Conservation (phyloP, 2,888 invertebrate genomes). For the Mystacides longicornis region DNA sequence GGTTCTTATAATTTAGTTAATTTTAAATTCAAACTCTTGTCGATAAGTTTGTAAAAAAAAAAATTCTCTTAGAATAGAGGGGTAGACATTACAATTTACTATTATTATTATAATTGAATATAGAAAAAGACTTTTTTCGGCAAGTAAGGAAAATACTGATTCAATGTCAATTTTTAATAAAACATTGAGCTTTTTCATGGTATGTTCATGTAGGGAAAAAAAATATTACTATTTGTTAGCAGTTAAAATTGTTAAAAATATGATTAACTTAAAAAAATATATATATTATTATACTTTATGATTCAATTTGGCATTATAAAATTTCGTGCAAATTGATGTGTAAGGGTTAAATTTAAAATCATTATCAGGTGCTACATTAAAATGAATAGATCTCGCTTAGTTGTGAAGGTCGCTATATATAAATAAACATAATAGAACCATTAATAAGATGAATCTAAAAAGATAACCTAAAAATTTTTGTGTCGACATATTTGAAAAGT, state of each 20-base stretch:
- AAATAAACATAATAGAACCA: background rate
- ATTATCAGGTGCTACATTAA: conserved; percentile 21
- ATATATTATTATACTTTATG: no score
- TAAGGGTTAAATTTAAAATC: background rate
- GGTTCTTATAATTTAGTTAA: no score
- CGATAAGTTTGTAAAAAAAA: no score
- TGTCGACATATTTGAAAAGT: background rate
- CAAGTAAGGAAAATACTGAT: background rate
- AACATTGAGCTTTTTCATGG: conserved; percentile 1
- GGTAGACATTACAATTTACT: no score
- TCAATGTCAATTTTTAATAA: conserved; percentile 2
- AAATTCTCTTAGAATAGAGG: no score
- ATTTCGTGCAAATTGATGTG: conserved; percentile 11
- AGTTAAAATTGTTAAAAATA: conserved; percentile 1
- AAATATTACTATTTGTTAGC: background rate
- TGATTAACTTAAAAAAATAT: no score
- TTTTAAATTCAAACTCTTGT: no score
- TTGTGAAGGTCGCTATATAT: background rate
- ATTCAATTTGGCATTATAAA: conserved; percentile 12
- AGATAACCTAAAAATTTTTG: no score
- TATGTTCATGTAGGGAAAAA: background rate
- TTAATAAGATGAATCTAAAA: background rate
- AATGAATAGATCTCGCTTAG: background rate
- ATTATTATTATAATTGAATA: conserved; percentile 2
- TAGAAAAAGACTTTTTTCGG: background rate